Percentiles rank a stretch among this genome's conserved stretches.
phyloP scores from a whole-genome alignment of 2,113 vertebrate species.

The Amblyornis subalaris region DNA sequence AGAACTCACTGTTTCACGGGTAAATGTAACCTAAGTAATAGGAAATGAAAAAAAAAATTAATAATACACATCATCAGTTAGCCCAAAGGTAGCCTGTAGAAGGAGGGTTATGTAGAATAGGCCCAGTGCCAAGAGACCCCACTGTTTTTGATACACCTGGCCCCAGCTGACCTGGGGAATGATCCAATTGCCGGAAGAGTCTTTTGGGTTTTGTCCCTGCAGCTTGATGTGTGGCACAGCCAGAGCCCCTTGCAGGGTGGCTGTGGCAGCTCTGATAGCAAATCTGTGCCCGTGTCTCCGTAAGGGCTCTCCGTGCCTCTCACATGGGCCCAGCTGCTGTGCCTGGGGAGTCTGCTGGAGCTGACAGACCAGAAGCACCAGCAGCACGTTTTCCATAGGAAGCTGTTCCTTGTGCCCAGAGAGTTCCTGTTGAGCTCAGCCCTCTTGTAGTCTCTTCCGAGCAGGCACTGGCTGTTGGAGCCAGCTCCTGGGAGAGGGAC shows the following conservation, averaged over 20 bases:
- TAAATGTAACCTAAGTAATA: neutral
- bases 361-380: neutral
- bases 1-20: neutral
- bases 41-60: neutral
- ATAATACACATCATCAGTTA: neutral
- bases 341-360: neutral
- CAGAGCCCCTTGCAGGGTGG: neutral
- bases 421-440: neutral
- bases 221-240: neutral
- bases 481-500: neutral
- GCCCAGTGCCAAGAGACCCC: neutral
- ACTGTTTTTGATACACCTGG: neutral
- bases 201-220: neutral
- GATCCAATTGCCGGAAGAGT: neutral
- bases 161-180: rapidly evolving
- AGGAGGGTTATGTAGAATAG: neutral
- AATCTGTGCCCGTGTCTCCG: rapidly evolving
- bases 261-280: neutral
- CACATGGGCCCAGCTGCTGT: neutral
- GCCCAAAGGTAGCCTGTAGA: neutral
- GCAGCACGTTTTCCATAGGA: neutral
- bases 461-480: neutral
- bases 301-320: neutral
- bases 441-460: neutral
- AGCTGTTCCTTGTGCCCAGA: neutral